Base-by-base conservation (phyloP, 2,797 vertebrate genomes). In the Oreochromis grahami region DNA sequence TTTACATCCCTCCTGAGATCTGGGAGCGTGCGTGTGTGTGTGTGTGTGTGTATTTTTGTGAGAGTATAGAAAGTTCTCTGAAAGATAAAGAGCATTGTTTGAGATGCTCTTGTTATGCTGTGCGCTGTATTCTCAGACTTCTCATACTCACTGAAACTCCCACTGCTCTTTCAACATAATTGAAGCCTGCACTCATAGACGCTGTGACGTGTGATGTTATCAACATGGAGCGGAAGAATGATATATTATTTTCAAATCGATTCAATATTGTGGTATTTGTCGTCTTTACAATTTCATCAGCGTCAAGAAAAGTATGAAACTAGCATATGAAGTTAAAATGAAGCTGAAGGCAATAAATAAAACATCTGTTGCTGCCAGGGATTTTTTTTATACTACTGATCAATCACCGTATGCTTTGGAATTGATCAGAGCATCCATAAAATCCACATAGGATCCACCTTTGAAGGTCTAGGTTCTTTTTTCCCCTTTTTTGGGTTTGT, bases 31-130 rank as follows among this genome's bases (percentile, higher is more conserved):
- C 17, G 52, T 79, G 65, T 45, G 78, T 26, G 58, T 74, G 32
- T 78, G 56, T 51, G 32, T 78, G 56, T 51, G 78, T 79, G 34
- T 53, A 4, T 29, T 50, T 72, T 29, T 72, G 48, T 19, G 17
- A 81, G 68, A 78, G 70, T 80, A 85, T 58, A 81, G 92, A 91
- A 84, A 87, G 84, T 91, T 82, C 79, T 88, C 70, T 55, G 86
- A 90, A 65, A 91, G 88, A 94, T 90, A 88, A 93, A 91, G 85
- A 87, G 81, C 88, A 86, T 92, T 91, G 92, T 93, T 91, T 91
- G 84, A 94, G 90, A 93, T 29, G 84, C 86, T 91, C 84, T 87
- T 88, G 93, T 94, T 93, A 81, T 93, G 89, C 56, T 26, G 82
- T 1, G 79, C 43, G 29, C 51, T 63, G 7, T 24, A 82, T 87